phyloP scores from a whole-genome alignment of 2,888 invertebrate species.

The Drosophila phalerata region DNA sequence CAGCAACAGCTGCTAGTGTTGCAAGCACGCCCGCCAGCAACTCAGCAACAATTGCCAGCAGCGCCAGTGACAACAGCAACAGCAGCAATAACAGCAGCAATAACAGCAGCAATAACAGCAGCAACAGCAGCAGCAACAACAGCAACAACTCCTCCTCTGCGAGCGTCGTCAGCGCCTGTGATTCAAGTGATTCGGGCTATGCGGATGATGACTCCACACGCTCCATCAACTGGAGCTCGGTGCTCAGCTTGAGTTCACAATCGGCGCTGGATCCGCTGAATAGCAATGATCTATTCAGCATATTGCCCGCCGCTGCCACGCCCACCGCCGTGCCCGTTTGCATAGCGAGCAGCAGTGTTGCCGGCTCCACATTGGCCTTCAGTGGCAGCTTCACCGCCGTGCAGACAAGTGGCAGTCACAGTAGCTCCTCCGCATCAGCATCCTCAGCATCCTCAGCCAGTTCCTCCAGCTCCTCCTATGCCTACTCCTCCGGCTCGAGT shows the following conservation, averaged over 20 bases:
- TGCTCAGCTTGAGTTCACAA: conserved; percentile 93
- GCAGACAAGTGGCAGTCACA: conserved; percentile 59
- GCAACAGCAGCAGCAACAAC: conserved; percentile 33
- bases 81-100: conserved; percentile 10
- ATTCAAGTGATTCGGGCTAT: conserved; percentile 91
- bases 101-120: conserved; percentile 14
- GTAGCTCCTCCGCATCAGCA: conserved; percentile 37
- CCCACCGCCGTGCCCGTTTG: conserved; percentile 81
- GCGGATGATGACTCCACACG: conserved; percentile 91
- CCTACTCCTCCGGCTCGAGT: conserved; percentile 39
- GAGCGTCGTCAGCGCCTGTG: conserved; percentile 54
- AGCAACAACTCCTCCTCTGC: conserved; percentile 47
- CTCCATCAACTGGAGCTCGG: conserved; percentile 96
- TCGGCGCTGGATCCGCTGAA: conserved; percentile 93
- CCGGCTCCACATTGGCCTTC: conserved; percentile 75
- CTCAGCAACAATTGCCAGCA: conserved; percentile 36
- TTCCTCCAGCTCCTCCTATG: conserved; percentile 29
- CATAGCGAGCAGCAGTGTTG: conserved; percentile 44
- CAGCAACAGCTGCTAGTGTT: conserved; percentile 13
- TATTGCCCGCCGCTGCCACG: conserved; percentile 81
- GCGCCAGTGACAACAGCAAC: conserved; percentile 19
- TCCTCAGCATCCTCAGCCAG: conserved; percentile 32
- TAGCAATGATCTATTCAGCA: conserved; percentile 90
- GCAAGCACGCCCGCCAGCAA: conserved; percentile 36
- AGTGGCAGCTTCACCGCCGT: conserved; percentile 83